Percentiles rank a stretch among this genome's conserved stretches.
phyloP scores from a whole-genome alignment of 2,113 vertebrate genomes.

The Porphyrio hochstetteri region DNA sequence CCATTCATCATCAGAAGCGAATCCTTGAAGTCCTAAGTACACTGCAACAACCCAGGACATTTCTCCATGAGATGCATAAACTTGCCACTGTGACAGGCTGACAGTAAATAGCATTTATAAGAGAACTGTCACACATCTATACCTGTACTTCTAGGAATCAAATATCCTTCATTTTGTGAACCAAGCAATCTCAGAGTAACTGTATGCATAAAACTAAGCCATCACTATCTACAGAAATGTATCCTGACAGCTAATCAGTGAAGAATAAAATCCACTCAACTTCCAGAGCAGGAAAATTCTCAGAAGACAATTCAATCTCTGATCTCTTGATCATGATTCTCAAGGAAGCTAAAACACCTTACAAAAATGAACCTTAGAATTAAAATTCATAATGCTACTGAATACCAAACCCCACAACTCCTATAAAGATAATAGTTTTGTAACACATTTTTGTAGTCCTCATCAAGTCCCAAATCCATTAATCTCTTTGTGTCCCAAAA shows the following conservation, averaged over 20 bases:
- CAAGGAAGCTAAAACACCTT: neutral
- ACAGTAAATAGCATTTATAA: neutral
- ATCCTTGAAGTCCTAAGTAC: neutral
- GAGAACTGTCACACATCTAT: neutral
- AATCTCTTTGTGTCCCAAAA: neutral
- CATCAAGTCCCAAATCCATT: neutral
- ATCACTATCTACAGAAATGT: neutral
- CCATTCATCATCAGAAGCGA: neutral
- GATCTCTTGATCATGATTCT: neutral
- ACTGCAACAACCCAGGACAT: neutral
- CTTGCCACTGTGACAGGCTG: neutral
- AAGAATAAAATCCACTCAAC: neutral
- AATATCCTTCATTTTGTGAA: neutral
- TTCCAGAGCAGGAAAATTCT: neutral
- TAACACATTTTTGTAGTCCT: neutral
- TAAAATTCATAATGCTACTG: neutral
- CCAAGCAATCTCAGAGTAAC: neutral
- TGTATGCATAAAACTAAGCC: neutral
- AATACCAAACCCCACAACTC: neutral
- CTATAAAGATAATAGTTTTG: neutral
- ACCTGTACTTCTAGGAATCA: neutral
- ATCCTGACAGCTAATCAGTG: neutral
- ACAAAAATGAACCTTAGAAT: neutral
- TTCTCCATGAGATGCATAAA: neutral
- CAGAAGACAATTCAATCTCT: neutral